Evolutionary conservation across 2,113 vertebrate genomes (phyloP), one percentile per base, ranked within the genome.

Genomic region (Chascanopsetta lugubris): DNA sequence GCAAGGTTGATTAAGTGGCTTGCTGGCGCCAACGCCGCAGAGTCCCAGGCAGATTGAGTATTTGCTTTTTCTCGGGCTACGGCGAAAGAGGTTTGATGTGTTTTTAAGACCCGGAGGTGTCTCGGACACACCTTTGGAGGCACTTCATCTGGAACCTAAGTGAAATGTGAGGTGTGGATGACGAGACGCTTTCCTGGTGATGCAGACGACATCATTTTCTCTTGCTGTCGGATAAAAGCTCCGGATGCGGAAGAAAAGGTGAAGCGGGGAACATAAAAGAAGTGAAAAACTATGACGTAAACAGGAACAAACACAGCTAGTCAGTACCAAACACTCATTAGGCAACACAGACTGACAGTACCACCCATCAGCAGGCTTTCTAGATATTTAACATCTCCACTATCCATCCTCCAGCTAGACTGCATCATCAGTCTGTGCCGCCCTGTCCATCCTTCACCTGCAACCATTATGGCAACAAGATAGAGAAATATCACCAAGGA

Each of bases 1-100:
- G 65, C 61, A 65, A 27, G 55, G 66, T 64, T 85, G 84, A 87
- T 89, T 82, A 82, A 87, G 84, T 56, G 73, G 73, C 64, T 63
- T 6, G 42, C 43, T 45, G 2, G 61, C 64, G 72, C 67, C 67
- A 75, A 72, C 48, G 2, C 63, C 64, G 72, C 67, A 70, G 77
- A 72, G 57, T 29, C 48, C 36, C 51, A 26, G 50, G 49, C 66
- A 81, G 83, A 85, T 79, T 77, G 67, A 85, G 70, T 62, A 72
- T 82, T 84, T 79, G 74, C 84, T 84, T 82, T 77, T 66, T 59
- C 43, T 17, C 0, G 6, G 1, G 0, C 75, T 53, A 76, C n/a
- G n/a, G 74, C 62, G 65, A 77, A 85, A 61, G 32, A 40, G 25
- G n/a, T 56, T 54, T 72, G 68, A 53, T 62, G 63, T 74, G 68